A percentile compares a stretch with the other conserved stretches of the same genome.
Evolutionary conservation across 2,797 vertebrate genomes (phyloP).

Genomic region (Chloroceryle inda): DNA sequence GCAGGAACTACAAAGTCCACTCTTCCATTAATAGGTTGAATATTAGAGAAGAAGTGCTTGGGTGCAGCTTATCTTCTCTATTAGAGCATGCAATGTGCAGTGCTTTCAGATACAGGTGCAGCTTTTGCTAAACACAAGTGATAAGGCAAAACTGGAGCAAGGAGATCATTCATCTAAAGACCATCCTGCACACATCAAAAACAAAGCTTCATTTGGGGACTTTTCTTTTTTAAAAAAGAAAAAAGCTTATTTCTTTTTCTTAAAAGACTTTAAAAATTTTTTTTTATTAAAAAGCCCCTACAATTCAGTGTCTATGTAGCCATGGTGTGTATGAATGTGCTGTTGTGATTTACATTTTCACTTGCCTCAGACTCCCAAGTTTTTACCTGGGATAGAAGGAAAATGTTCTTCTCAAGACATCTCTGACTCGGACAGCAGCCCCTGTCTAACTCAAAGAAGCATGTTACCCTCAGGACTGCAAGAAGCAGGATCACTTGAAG

Average conservation of each 20-base stretch:
- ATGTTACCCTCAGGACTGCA: not conserved
- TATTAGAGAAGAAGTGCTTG: not conserved
- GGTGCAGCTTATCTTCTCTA: not conserved
- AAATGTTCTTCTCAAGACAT: not conserved
- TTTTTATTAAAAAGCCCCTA: no score
- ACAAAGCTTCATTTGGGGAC: not conserved
- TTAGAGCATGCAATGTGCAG: accelerated
- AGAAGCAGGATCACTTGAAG: not conserved
- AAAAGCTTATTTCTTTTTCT: no score
- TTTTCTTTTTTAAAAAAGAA: no score
- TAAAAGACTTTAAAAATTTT: no score
- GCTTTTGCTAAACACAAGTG: no score
- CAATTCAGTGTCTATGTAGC: not conserved
- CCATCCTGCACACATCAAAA: not conserved
- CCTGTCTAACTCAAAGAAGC: accelerated
- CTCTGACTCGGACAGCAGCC: not conserved
- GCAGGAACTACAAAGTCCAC: not conserved
- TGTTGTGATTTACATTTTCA: not conserved
- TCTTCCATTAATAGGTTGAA: not conserved
- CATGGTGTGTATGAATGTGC: not conserved
- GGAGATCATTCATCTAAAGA: not conserved
- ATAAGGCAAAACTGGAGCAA: not conserved
- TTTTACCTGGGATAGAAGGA: not conserved
- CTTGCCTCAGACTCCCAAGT: not conserved
- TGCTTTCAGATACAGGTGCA: accelerated